Evolutionary conservation across 2,888 invertebrate genomes (phyloP).

Genomic region (Eupithecia tripunctaria): DNA sequence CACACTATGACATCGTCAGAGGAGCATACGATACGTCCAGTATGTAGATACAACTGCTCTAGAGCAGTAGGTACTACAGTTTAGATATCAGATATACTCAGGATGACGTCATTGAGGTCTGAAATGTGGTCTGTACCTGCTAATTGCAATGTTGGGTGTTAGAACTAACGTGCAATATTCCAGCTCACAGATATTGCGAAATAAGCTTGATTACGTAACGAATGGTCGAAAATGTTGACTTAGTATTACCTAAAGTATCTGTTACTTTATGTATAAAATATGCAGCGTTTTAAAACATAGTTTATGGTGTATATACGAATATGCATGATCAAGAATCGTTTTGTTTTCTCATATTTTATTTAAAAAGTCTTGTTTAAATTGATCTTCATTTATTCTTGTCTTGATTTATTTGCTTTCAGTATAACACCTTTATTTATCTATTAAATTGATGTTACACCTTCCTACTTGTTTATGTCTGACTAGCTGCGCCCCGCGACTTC

Average conservation of each 20-base stretch:
- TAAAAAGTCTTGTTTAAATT: no score
- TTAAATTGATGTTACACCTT: no score
- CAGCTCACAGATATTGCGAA: neutral
- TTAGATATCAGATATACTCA: neutral
- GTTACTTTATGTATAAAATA: neutral
- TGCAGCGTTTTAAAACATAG: neutral
- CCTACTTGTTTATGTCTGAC: no score
- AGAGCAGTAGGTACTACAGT: neutral
- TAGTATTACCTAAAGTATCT: neutral
- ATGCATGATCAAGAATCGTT: neutral
- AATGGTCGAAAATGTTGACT: neutral
- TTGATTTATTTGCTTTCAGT: neutral
- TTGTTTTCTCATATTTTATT: neutral
- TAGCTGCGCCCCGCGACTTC: no score
- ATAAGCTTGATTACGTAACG: neutral
- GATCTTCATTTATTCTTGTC: no score
- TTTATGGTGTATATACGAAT: neutral
- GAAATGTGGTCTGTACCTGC: constrained; percentile 6
- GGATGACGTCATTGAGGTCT: neutral
- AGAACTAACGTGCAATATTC: neutral
- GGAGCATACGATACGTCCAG: neutral
- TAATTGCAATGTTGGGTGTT: constrained; percentile 24
- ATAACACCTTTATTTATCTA: neutral
- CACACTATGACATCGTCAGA: neutral
- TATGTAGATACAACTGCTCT: neutral